phyloP scores from a whole-genome alignment of 2,888 invertebrate species.

The Lutraria lutraria region DNA sequence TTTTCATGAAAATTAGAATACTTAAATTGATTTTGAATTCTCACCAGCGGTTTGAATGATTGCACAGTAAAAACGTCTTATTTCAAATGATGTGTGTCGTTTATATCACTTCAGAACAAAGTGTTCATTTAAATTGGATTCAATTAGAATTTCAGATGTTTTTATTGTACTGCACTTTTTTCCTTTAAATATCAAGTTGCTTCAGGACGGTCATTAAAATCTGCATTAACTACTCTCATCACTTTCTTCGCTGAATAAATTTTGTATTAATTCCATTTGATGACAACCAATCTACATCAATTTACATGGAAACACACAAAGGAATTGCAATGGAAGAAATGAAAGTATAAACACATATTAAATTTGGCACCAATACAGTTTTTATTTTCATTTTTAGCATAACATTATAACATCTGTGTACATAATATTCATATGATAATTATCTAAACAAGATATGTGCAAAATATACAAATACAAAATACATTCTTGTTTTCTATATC shows the following conservation, averaged over 20 bases:
- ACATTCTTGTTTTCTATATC: no score
- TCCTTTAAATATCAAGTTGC: neutral
- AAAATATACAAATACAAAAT: no score
- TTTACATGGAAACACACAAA: neutral
- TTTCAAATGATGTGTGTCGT: no score
- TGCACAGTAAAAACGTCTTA: no score
- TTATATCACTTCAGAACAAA: no score
- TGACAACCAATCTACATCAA: neutral
- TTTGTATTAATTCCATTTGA: neutral
- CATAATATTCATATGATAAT: neutral
- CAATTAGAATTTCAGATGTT: no score
- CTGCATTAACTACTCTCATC: neutral
- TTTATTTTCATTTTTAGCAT: constrained; percentile 7
- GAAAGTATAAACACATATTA: neutral
- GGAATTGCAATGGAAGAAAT: neutral
- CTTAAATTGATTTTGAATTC: no score
- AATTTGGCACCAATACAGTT: constrained; percentile 11
- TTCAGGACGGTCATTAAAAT: neutral
- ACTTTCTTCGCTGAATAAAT: neutral
- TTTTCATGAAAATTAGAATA: no score
- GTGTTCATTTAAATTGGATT: no score
- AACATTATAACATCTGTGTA: neutral
- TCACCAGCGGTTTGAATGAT: no score
- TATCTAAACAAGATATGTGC: no score
- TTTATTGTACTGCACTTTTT: no score